Evolutionary conservation across 2,888 invertebrate genomes (phyloP).

Genomic region (Cremastobaeus sp.): DNA sequence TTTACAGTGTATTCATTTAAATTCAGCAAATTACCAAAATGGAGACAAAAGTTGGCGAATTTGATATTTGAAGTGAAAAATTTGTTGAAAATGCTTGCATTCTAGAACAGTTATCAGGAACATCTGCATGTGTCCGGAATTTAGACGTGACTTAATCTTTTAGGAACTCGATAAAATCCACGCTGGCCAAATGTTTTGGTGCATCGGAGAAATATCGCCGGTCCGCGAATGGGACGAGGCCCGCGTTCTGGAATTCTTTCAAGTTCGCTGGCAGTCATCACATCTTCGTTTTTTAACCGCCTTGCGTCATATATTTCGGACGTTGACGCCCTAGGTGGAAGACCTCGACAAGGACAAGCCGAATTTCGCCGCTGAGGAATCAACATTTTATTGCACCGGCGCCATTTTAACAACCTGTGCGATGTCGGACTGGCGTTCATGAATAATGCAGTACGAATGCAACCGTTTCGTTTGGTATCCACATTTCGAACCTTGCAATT

Average conservation of each 20-base stretch:
- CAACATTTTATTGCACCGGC: constrained; percentile 41
- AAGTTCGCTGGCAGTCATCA: constrained; percentile 46
- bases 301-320: constrained; percentile 75
- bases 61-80: too few species aligned
- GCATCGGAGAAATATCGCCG: constrained; percentile 39
- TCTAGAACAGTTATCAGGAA: constrained; percentile 13
- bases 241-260: constrained; percentile 62
- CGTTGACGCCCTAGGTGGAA: constrained; percentile 72
- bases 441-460: constrained; percentile 46
- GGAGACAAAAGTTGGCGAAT: too few species aligned
- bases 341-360: constrained; percentile 74
- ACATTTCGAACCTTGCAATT: not conserved
- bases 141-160: constrained; percentile 48
- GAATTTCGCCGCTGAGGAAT: constrained; percentile 30
- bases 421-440: constrained; percentile 27
- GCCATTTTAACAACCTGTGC: constrained; percentile 25
- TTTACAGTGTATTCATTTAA: too few species aligned
- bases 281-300: constrained; percentile 42
- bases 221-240: constrained; percentile 6
- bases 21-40: too few species aligned
- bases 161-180: constrained; percentile 42
- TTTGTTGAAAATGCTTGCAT: constrained; percentile 2
- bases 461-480: constrained; percentile 18
- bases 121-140: constrained; percentile 22
- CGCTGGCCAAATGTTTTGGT: constrained; percentile 44